A percentile compares a stretch with the other conserved stretches of the same genome.
Evolutionary conservation across 2,113 vertebrate species (phyloP).

Genomic region (Forbesichthys agassizii): DNA sequence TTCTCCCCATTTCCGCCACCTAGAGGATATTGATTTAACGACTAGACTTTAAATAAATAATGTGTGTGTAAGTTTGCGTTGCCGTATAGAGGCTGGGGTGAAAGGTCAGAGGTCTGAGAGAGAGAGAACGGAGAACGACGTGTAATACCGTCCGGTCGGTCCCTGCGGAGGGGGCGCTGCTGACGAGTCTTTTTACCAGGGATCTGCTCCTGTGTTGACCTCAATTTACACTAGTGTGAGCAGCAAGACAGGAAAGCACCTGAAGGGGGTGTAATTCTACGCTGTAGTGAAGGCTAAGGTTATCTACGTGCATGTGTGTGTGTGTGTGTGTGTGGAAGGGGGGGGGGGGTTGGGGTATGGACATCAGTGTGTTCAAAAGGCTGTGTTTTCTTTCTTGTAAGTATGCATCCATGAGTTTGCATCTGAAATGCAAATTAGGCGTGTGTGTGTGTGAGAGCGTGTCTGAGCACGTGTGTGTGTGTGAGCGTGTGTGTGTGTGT

Average conservation of each 20-base stretch:
- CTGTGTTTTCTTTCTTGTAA: too few species aligned
- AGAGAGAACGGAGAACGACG: too few species aligned
- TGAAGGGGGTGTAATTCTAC: constrained; percentile 6
- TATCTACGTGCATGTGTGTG: constrained; percentile 1
- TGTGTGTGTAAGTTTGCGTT: too few species aligned
- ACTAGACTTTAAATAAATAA: too few species aligned
- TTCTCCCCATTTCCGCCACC: too few species aligned
- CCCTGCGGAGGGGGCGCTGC: constrained; percentile 12
- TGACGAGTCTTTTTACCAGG: not conserved
- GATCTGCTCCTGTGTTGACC: constrained; percentile 22
- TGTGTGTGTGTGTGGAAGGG: constrained; percentile 25
- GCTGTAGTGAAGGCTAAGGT: constrained; percentile 13
- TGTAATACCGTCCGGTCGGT: constrained; percentile 5
- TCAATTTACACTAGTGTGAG: constrained; percentile 27
- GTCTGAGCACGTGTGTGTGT: not conserved
- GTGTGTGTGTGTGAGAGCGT: constrained; percentile 12
- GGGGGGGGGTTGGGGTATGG: constrained; percentile 1
- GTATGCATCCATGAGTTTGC: too few species aligned
- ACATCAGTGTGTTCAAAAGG: constrained; percentile 6
- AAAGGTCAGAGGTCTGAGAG: not conserved
- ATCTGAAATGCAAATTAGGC: not conserved
- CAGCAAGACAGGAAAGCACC: constrained; percentile 1
- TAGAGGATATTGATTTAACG: too few species aligned
- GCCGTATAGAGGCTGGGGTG: too few species aligned
- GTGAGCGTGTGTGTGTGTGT: not conserved